Conservation (phyloP, 2,113 vertebrate genomes). For the Euleptes europaea region DNA sequence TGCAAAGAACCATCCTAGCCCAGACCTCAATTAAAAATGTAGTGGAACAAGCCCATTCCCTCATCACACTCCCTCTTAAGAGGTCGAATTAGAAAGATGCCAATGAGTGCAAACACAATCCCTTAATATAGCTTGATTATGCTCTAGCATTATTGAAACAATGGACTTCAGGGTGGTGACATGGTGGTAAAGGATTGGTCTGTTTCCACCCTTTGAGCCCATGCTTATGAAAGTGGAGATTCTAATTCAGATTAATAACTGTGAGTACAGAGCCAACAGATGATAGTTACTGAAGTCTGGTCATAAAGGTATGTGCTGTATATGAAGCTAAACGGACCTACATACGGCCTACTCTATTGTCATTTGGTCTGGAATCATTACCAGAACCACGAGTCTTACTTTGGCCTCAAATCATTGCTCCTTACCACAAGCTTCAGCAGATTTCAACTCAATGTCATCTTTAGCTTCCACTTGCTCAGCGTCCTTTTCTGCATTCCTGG, state of each 20-base stretch:
- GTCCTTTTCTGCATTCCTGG: constrained; percentile 5
- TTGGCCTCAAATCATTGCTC: background rate
- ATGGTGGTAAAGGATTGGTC: background rate
- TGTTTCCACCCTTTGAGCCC: background rate
- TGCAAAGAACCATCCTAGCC: background rate
- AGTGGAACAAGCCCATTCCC: background rate
- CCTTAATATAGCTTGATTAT: background rate
- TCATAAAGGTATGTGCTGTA: background rate
- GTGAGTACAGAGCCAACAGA: background rate
- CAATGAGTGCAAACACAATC: background rate
- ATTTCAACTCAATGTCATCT: constrained; percentile 13
- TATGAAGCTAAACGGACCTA: background rate
- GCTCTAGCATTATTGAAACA: background rate
- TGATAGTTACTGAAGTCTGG: background rate
- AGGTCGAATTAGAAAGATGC: background rate
- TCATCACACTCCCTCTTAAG: background rate
- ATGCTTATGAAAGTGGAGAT: background rate
- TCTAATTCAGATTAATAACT: background rate
- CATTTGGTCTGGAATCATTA: background rate
- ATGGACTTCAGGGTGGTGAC: background rate
- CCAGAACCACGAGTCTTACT: background rate
- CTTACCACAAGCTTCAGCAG: constrained; percentile 19
- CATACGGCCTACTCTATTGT: background rate
- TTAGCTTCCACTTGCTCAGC: constrained; percentile 25
- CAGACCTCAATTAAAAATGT: background rate